Base-by-base conservation (phyloP, 2,888 invertebrate species). In the Mechanitis messenoides region DNA sequence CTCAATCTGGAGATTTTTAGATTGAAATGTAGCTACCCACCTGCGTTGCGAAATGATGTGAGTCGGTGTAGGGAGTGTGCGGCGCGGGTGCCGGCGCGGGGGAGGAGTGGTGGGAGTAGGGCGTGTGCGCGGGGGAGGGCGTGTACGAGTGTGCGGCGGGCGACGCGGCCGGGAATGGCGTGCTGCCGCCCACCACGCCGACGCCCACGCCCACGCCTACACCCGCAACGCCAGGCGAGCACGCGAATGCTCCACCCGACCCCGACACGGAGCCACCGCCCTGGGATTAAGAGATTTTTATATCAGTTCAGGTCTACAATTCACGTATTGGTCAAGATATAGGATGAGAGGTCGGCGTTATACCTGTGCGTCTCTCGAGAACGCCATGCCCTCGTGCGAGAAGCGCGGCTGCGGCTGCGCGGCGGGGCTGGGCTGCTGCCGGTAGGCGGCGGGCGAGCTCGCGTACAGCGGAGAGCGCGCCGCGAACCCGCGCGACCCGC, bases 51-150 rank as follows among this genome's bases (percentile, higher is more conserved):
- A 72, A 72, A 68, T 74, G 76, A 58, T 73, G 76, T 60, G 73
- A 60, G 53, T 71, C 72, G 33, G 73, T 68, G 74, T 83, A 81
- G 35, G 78, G 73, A 45, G 59, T 61, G 63, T 79, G 80, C 61
- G 81, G 75, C 60, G 74, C 77, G 55, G 78, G 72, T 62, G 81
- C 76, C 56, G 78, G 80, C 75, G 85, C 84, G 56, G 85, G 86
- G 66, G 85, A 86, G 62, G 84, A 84, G 82, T 88, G 88, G 74
- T 87, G 86, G 72, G 79, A 79, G 84, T 87, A 88, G 57, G 87
- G 87, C 73, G 87, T 87, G 84, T 85, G 85, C 69, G 86, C 82
- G 4, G 87, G 87, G 59, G 87, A 87, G 56, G 87, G 84, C 66
- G 84, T 84, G 86, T 83, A 89, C 71, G 77, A 73, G 70, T 70